Conservation (phyloP, 2,113 vertebrate species). For the Nycticebus coucang region DNA sequence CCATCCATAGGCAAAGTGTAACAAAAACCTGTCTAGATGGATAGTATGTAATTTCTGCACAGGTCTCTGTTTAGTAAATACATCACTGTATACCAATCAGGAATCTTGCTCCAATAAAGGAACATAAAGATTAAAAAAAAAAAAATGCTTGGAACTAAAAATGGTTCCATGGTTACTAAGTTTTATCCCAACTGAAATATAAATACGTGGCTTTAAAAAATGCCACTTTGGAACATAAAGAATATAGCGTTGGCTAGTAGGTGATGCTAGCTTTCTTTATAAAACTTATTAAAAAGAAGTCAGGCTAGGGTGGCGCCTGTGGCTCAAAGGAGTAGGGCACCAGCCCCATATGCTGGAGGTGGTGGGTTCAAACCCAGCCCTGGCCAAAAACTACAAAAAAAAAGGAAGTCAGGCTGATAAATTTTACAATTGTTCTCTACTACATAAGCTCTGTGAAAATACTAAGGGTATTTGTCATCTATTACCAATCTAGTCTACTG, state of each 20-base stretch:
- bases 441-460: not conserved
- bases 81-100: constrained; percentile 77
- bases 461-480: not conserved
- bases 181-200: constrained; percentile 15
- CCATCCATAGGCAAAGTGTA: constrained; percentile 76
- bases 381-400: no score
- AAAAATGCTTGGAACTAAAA: not conserved
- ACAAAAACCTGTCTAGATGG: constrained; percentile 76
- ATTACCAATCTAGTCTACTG: not conserved
- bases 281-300: not conserved
- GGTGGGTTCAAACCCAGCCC: no score
- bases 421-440: not conserved
- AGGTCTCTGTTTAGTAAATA: constrained; percentile 75
- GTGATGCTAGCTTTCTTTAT: not conserved
- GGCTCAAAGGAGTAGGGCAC: no score
- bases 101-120: constrained; percentile 81
- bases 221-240: not conserved
- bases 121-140: constrained; percentile 81
- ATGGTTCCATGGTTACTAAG: not conserved
- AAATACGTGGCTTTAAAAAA: not conserved
- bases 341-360: no score
- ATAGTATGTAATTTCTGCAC: constrained; percentile 75
- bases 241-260: not conserved
- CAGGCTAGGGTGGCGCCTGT: not conserved
- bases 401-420: not conserved